These are phyloP conservation scores for Tupiocoris notatus DNA, from an alignment of 2,888 invertebrate genomes.

Conservation along the genomic window DNA sequence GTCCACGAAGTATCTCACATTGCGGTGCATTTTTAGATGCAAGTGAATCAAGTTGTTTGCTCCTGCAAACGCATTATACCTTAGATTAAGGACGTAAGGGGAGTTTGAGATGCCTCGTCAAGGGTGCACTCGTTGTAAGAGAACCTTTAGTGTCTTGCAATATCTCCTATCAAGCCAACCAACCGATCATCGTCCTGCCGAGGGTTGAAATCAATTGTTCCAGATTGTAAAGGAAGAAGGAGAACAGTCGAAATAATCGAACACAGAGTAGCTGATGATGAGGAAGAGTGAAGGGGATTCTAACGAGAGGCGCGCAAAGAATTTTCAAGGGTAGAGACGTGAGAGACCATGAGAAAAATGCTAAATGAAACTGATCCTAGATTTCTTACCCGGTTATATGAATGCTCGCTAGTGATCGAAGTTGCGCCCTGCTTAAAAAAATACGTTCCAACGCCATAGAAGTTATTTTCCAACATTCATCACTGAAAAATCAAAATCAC, in stretches of 20 bases:
- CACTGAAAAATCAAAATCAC: no score
- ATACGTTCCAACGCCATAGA: no score
- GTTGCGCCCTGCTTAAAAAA: no score
- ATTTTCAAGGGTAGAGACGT: neutral
- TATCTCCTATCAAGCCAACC: neutral
- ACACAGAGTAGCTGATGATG: neutral
- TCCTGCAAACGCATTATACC: neutral
- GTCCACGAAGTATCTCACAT: no score
- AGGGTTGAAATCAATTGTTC: neutral
- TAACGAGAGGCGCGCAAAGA: neutral
- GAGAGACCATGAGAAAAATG: neutral
- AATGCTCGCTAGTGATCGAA: no score
- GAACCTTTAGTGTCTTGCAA: neutral
- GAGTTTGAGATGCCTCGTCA: neutral
- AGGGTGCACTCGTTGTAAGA: neutral
- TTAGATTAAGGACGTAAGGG: neutral
- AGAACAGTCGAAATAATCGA: neutral
- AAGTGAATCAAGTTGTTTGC: neutral
- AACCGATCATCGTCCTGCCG: neutral
- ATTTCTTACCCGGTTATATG: no score
- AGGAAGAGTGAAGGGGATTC: neutral
- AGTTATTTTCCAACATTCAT: no score
- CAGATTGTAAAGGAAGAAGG: neutral
- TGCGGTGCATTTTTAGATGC: no score
- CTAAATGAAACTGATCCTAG: no score